Evolutionary conservation across 1,140 invertebrate genomes (phyloP).

Genomic region (Eueides isabella): DNA sequence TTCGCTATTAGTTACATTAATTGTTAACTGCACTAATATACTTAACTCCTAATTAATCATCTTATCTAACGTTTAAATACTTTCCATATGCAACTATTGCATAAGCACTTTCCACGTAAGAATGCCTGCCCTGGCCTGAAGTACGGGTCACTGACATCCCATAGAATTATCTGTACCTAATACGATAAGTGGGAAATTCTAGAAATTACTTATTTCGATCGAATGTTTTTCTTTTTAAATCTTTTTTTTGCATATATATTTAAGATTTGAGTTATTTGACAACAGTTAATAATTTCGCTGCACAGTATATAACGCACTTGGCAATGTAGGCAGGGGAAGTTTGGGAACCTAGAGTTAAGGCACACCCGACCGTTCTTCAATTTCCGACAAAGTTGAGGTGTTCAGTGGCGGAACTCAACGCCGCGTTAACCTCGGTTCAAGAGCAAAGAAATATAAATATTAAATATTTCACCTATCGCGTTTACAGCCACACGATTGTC

Average conservation of each 20-base stretch:
- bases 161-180: neutral
- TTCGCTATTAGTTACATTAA: neutral
- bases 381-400: too few species aligned
- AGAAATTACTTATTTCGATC: neutral
- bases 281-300: neutral
- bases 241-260: neutral
- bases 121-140: neutral
- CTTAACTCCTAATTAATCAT: neutral
- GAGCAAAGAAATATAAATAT: too few species aligned
- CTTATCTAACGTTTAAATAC: neutral
- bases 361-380: too few species aligned
- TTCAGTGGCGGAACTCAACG: too few species aligned
- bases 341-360: too few species aligned
- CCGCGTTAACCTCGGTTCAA: too few species aligned
- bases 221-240: too few species aligned
- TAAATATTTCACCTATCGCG: too few species aligned
- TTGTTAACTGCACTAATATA: neutral
- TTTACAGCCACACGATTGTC: too few species aligned
- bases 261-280: neutral
- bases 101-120: conserved; percentile 1
- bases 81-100: neutral
- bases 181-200: neutral
- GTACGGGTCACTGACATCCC: conserved; percentile 5
- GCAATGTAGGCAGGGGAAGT: too few species aligned
- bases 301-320: too few species aligned